A percentile compares a stretch with the other conserved stretches of the same genome.
phyloP scores from a whole-genome alignment of 2,113 vertebrate genomes.

The Rhinogobius similis region DNA sequence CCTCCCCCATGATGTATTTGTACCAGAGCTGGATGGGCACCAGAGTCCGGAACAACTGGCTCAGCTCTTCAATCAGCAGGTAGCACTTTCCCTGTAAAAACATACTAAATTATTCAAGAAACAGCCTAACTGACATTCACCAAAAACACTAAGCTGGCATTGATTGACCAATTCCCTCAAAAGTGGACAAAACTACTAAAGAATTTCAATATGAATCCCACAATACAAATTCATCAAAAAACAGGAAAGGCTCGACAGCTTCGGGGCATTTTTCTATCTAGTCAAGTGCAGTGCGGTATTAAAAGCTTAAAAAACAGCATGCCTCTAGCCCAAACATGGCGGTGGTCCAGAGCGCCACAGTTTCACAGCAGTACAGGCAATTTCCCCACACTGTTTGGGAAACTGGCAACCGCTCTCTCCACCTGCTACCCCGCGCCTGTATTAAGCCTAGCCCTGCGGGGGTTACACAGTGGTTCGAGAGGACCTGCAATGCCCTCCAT shows the following conservation, averaged over 20 bases:
- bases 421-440: slow-evolving; percentile 74
- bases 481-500: slow-evolving; percentile 20
- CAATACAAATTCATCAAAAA: slow-evolving; percentile 17
- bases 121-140: not conserved
- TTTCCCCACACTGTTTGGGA: slow-evolving; percentile 67
- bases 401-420: slow-evolving; percentile 73
- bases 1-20: slow-evolving; percentile 97
- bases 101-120: not conserved
- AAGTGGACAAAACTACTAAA: not conserved
- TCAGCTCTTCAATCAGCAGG: slow-evolving; percentile 94
- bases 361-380: slow-evolving; percentile 68
- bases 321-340: slow-evolving; percentile 72
- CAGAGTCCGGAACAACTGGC: slow-evolving; percentile 94
- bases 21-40: slow-evolving; percentile 98
- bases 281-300: slow-evolving; percentile 66
- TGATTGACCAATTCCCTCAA: not conserved
- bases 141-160: not conserved
- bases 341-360: slow-evolving; percentile 58
- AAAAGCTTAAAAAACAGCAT: slow-evolving; percentile 67
- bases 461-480: slow-evolving; percentile 31
- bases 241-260: slow-evolving; percentile 39
- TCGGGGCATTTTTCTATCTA: slow-evolving; percentile 62
- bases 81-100: slow-evolving; percentile 91
- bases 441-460: slow-evolving; percentile 50
- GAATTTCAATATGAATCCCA: not conserved